Evolutionary conservation across 2,113 vertebrate genomes (phyloP), one percentile per base, ranked within the genome.

Genomic region (Thymallus thymallus): DNA sequence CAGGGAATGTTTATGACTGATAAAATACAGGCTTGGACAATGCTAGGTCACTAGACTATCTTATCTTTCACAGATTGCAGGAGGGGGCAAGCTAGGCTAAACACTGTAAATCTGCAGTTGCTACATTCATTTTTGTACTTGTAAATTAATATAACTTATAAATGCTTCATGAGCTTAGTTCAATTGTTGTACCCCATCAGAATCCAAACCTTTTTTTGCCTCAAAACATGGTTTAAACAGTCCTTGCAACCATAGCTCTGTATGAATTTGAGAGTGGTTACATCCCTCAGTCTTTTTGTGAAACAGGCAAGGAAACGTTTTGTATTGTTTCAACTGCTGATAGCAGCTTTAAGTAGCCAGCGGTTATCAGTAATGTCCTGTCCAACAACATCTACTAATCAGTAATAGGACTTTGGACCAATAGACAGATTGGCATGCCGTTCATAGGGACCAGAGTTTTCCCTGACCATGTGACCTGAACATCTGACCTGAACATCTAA

Each of bases 351-450:
- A 61, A n/a, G 23, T 63, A 14, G 29, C n/a, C 61, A 56, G 68
- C 6, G 45, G 64, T 82, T 88, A 86, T 90, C 81, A 68, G 67
- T 30, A 16, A 22, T 23, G 41, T 76, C 26, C 18, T 18, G n/a
- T 22, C 56, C 56, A 22, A 72, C 55, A 75, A 45, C 62, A 56
- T 74, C 75, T 80, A 80, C 82, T 29, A 41, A 10, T 41, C 2
- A 80, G 76, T 3, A 6, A 20, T 60, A 35, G 76, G 71, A 88
- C 84, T 87, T 90, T 83, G 85, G 65, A 32, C 85, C 45, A 35
- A 56, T 7, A 0, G 62, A 55, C 26, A 46, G 1, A 60, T 12
- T 14, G 10, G 35, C 7, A 41, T 10, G 35, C 35, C 6, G 6
- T 10, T 22, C 22, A 6, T 6, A 13, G 62, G 23, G 14, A 5